A percentile compares a stretch with the other conserved stretches of the same genome.
phyloP scores from a whole-genome alignment of 2,888 invertebrate species.

The Phengaris alcon region DNA sequence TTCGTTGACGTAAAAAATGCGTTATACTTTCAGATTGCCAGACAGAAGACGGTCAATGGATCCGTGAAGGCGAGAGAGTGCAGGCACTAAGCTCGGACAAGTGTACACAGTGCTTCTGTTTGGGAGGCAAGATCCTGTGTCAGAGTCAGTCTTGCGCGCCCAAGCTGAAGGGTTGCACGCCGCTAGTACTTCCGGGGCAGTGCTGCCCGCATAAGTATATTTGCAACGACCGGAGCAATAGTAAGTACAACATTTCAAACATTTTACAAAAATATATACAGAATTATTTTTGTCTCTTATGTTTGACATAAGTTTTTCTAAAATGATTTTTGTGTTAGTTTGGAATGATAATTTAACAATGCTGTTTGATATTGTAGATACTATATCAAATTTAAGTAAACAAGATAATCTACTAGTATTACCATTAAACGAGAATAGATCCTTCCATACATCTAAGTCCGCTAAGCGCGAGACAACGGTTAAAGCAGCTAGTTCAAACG shows the following conservation, averaged over 20 bases:
- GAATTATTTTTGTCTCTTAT: too few species aligned
- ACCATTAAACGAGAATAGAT: conserved; percentile 52
- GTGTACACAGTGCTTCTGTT: conserved; percentile 90
- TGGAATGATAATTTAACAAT: neutral
- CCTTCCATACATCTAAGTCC: conserved; percentile 51
- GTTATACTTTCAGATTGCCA: conserved; percentile 77
- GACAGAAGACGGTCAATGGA: conserved; percentile 77
- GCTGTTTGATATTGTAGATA: conserved; percentile 34
- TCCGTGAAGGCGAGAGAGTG: conserved; percentile 87
- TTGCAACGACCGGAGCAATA: conserved; percentile 74
- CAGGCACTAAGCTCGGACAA: conserved; percentile 69
- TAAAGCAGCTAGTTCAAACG: conserved; percentile 43
- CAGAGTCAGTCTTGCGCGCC: conserved; percentile 88
- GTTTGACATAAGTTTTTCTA: too few species aligned
- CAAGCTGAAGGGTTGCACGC: conserved; percentile 85
- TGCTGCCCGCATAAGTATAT: conserved; percentile 92
- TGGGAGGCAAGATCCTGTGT: conserved; percentile 85
- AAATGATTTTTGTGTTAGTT: too few species aligned
- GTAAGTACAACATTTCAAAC: conserved; percentile 23
- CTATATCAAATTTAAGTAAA: conserved; percentile 32
- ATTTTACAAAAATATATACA: too few species aligned
- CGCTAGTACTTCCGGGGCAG: conserved; percentile 86
- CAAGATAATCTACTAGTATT: conserved; percentile 45
- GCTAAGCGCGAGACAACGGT: conserved; percentile 53
- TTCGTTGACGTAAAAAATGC: too few species aligned